phyloP scores from a whole-genome alignment of 2,888 invertebrate species.

The Spatulosminthurus flaviceps region DNA sequence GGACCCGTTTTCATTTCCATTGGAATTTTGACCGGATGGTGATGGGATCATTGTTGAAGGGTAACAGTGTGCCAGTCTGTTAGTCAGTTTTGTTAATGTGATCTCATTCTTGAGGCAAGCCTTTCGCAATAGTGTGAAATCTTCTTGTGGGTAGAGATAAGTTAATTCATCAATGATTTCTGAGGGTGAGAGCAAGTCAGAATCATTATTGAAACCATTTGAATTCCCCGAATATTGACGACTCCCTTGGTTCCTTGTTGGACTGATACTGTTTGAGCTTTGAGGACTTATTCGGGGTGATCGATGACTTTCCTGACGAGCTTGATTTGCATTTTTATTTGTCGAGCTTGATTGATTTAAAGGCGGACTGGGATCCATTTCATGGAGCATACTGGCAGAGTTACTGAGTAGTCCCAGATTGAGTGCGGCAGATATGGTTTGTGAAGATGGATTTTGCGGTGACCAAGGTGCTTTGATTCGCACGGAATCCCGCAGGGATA shows the following conservation, averaged over 20 bases:
- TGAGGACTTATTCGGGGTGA: constrained; percentile 37
- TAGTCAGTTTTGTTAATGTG: constrained; percentile 58
- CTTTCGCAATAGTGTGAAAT: constrained; percentile 59
- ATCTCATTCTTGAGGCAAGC: constrained; percentile 61
- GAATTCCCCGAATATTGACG: constrained; percentile 31
- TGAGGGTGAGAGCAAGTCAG: constrained; percentile 44
- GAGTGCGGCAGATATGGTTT: constrained; percentile 20
- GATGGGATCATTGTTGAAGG: constrained; percentile 43
- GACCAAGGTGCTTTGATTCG: constrained; percentile 38
- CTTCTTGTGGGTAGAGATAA: constrained; percentile 59
- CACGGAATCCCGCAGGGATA: constrained; percentile 40
- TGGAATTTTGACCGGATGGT: constrained; percentile 36
- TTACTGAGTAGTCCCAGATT: constrained; percentile 39
- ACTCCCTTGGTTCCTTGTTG: constrained; percentile 27
- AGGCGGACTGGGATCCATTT: constrained; percentile 26
- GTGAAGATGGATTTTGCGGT: constrained; percentile 23
- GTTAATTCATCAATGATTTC: constrained; percentile 61
- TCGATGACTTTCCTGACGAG: background rate
- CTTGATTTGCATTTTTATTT: background rate
- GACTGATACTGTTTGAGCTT: constrained; percentile 30
- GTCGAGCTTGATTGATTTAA: background rate
- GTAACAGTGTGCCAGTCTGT: constrained; percentile 45
- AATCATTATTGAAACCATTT: constrained; percentile 20
- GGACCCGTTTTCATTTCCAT: background rate
- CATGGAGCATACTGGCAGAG: constrained; percentile 29